These are phyloP conservation scores for Zygothrica quintamaculata DNA, from an alignment of 2,888 invertebrate species.

Conservation along the genomic window DNA sequence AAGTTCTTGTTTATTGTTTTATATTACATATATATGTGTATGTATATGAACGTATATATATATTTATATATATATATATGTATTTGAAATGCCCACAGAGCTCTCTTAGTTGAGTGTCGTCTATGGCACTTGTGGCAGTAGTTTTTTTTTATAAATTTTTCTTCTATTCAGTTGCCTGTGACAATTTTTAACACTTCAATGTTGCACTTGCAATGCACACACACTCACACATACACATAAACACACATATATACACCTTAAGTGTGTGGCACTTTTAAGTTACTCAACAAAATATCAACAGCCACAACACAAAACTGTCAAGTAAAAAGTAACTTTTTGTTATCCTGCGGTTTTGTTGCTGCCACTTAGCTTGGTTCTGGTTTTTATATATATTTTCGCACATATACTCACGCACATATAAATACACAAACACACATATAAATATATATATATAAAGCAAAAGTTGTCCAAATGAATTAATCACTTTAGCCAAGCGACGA, in stretches of 20 bases:
- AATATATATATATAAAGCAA: too few relatives aligned
- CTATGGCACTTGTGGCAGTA: slow-evolving; percentile 30
- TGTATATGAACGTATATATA: too few relatives aligned
- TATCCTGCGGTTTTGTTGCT: slow-evolving; percentile 40
- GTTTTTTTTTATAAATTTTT: slow-evolving; percentile 46
- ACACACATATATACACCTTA: slow-evolving; percentile 4
- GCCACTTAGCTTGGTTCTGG: slow-evolving; percentile 39
- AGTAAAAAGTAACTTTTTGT: slow-evolving; percentile 66
- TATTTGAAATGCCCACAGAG: slow-evolving; percentile 11
- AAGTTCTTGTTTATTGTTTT: slow-evolving; percentile 11
- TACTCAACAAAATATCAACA: slow-evolving; percentile 41
- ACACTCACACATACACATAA: slow-evolving; percentile 27
- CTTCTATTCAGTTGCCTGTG: slow-evolving; percentile 22
- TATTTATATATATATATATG: too few relatives aligned
- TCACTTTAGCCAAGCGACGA: slow-evolving; percentile 69
- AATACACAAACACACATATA: slow-evolving; percentile 45
- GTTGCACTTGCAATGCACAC: slow-evolving; percentile 35
- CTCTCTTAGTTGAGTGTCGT: slow-evolving; percentile 37
- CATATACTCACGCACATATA: slow-evolving; percentile 27
- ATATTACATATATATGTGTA: slow-evolving; percentile 14
- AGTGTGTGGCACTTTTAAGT: slow-evolving; percentile 8
- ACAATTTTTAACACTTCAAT: slow-evolving; percentile 42
- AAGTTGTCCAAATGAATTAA: slow-evolving; percentile 80
- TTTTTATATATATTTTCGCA: slow-evolving; percentile 11
- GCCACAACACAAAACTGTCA: slow-evolving; percentile 60